These are phyloP conservation scores for Smithornis capensis DNA, from an alignment of 2,113 vertebrate genomes.

Conservation along the genomic window DNA sequence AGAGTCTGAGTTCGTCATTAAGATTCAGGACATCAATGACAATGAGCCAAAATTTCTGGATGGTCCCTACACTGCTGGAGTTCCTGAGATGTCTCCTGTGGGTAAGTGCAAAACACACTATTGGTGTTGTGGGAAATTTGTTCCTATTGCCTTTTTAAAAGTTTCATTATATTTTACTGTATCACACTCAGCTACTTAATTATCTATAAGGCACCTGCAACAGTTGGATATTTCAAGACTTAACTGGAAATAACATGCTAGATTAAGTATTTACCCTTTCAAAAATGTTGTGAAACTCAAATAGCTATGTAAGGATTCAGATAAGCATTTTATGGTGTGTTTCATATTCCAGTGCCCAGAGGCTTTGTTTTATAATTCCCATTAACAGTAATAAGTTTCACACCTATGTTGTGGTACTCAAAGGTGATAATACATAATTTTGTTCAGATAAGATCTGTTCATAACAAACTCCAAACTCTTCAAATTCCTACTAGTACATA, in stretches of 20 bases:
- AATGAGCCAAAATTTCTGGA: conserved; percentile 96
- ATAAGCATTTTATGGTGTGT: conserved; percentile 12
- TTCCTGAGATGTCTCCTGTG: conserved; percentile 95
- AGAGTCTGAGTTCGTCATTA: conserved; percentile 92
- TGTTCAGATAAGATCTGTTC: not conserved
- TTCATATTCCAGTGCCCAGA: conserved; percentile 1
- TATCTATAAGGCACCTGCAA: conserved; percentile 61
- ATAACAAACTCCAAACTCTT: not conserved
- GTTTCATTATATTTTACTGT: conserved; percentile 24
- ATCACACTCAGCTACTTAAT: conserved; percentile 19
- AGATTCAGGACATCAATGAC: conserved; percentile 98
- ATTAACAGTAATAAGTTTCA: conserved; percentile 36
- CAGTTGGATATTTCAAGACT: conserved; percentile 6
- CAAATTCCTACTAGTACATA: not conserved
- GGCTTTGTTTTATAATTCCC: conserved; percentile 37
- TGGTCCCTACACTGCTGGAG: conserved; percentile 89
- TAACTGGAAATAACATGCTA: conserved; percentile 19
- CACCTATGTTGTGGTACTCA: not conserved
- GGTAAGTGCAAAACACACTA: conserved; percentile 76
- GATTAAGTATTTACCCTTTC: conserved; percentile 41
- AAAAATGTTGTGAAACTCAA: conserved; percentile 12
- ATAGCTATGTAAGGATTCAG: not conserved
- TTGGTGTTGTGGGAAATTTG: not conserved
- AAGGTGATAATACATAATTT: not conserved
- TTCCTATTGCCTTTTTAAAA: conserved; percentile 18